Evolutionary conservation across 2,888 invertebrate species (phyloP), one percentile per base, ranked within the genome.

Genomic region (Tetragnatha montana): DNA sequence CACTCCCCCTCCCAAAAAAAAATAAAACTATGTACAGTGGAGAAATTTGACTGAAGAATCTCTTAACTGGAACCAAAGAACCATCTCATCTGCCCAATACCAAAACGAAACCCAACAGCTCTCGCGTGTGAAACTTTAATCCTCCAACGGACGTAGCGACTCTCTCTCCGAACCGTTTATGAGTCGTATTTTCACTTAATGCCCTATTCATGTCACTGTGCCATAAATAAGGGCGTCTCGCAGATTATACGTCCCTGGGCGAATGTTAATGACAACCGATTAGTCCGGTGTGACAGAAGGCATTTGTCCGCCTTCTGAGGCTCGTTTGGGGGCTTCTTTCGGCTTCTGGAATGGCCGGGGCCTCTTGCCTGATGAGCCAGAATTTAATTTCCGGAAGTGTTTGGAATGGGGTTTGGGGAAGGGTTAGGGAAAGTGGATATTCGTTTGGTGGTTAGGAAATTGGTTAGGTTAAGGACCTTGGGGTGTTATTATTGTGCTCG

Each of bases 181-280:
- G 50, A 71, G 22, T 50, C 19, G 51, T 85, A 85, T 75, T 84
- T 35, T 84, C 69, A 19, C 71, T 14, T 60, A 73, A 60, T 87
- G 21, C 75, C 69, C 14, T n/a, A 6, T 87, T 81, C 87, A 87
- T 81, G 87, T 81, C 69, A 19, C 49, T 81, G 81, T 49, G 75
- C 50, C 87, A 81, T 87, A 87, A 87, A 87, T 87, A 81, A 87
- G 81, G 69, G 81, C 50, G 69, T 51, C 35, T 87, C 14, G 74
- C 75, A 75, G 68, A 73, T 75, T 81, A 87, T 87, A 35, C 35
- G 81, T 80, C 87, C 87, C 87, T 69, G 21, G 87, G 75, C 22
- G 81, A 73, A 74, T 60, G 68, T 87, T 87, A 87, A 87, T 81
- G 81, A 81, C 81, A 69, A 75, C 49, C 74, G 87, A 80, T 80